phyloP scores from a whole-genome alignment of 1,140 invertebrate species.

The Drosophila truncata region DNA sequence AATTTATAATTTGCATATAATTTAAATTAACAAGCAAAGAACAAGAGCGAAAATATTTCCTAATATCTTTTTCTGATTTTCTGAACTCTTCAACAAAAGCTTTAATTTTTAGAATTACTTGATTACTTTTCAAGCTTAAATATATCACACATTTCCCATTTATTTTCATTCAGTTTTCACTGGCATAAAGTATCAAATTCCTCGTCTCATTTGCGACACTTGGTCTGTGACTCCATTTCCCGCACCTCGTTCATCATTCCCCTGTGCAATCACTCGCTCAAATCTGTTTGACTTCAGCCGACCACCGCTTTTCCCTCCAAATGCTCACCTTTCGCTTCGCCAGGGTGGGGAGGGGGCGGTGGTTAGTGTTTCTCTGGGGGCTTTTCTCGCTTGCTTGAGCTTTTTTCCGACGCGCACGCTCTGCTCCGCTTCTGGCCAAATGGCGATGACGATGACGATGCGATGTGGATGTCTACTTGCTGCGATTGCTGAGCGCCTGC shows the following conservation, averaged over 20 bases:
- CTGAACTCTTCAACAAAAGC: too few relatives aligned
- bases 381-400: constrained; percentile 42
- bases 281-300: constrained; percentile 50
- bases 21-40: too few relatives aligned
- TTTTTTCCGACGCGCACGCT: constrained; percentile 43
- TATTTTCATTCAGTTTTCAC: neutral
- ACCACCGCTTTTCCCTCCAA: constrained; percentile 17
- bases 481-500: constrained; percentile 67
- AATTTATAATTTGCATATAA: too few relatives aligned
- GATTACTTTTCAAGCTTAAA: too few relatives aligned
- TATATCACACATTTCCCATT: neutral
- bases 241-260: constrained; percentile 1
- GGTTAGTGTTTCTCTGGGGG: constrained; percentile 16
- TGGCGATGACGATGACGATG: constrained; percentile 9
- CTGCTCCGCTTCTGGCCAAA: constrained; percentile 17
- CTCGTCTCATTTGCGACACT: constrained; percentile 10
- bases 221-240: neutral
- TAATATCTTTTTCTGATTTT: too few relatives aligned
- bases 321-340: constrained; percentile 1
- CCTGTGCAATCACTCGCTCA: constrained; percentile 35
- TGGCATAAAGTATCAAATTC: constrained; percentile 5
- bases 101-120: too few relatives aligned
- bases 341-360: neutral
- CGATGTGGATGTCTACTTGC: constrained; percentile 3
- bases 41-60: too few relatives aligned